Evolutionary conservation across 2,113 vertebrate genomes (phyloP), one percentile per base, ranked within the genome.

Genomic region (Pelmatolapia mariae): DNA sequence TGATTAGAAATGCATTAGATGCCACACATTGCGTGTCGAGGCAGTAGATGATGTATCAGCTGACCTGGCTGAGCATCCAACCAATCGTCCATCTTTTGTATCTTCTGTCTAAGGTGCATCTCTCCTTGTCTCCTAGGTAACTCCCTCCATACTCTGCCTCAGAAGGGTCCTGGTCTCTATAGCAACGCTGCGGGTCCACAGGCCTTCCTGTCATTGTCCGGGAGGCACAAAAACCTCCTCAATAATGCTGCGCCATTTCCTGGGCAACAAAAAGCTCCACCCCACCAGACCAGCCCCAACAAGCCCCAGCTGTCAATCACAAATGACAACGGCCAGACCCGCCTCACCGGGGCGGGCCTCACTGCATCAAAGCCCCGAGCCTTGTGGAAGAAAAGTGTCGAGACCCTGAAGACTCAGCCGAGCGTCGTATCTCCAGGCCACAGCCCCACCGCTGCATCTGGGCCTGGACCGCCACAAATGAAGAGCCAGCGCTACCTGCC

Each of bases 301-400:
- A 98, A 97, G 4, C 97, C 98, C 63, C 98, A 98, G 84, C 97
- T 98, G 82, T 97, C 97, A 1, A 96, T 98, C 92, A 97, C 97
- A 57, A 96, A 97, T 1, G 98, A 98, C 82, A 94, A 97, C 87
- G 94, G 94, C 13, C 97, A 98, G 89, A 93, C 18, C 15, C 98
- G 97, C 57, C 86, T 86, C 8, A 4, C 92, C 2, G 91, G 84
- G 19, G 66, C 89, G 2, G 86, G 89, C 61, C 15, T 76, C 66
- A 3, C 95, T 1, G 94, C 96, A 59, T 98, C 98, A 7, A 97
- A 98, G 52, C 97, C 98, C 1, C 96, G 98, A 61, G 97, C 98
- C 68, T 97, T 99, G 76, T 99, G 98, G 99, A 98, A 96, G 95
- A 99, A 99, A 85, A 99, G 98, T 2, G 97, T 99, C 33, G 99